phyloP scores from a whole-genome alignment of 2,888 invertebrate species.

The Dryobota labecula region DNA sequence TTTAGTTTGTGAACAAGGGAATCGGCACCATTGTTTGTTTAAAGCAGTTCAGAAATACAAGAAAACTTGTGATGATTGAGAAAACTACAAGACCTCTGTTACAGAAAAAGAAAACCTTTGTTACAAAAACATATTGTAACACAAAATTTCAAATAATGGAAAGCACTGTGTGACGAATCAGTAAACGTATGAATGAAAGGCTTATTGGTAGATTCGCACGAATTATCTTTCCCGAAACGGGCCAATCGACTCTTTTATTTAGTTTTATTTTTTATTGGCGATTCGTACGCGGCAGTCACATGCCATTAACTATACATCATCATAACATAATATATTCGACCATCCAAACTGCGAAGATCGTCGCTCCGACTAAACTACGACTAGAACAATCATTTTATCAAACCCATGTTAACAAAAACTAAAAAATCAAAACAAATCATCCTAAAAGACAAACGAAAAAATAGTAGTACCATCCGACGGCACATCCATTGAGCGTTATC shows the following conservation, averaged over 20 bases:
- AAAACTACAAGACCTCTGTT: neutral
- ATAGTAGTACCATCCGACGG: neutral
- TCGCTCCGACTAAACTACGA: neutral
- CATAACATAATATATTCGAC: too few species aligned
- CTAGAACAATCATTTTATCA: neutral
- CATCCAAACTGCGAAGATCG: neutral
- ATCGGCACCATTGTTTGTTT: too few species aligned
- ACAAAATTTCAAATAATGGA: neutral
- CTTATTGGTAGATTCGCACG: too few species aligned
- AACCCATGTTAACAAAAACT: neutral
- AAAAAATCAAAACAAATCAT: constrained; percentile 10
- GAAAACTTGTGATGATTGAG: neutral
- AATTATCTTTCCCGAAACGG: too few species aligned
- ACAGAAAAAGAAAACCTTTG: too few species aligned
- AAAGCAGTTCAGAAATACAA: neutral
- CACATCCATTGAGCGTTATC: constrained; percentile 46
- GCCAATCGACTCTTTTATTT: too few species aligned
- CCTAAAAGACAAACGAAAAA: constrained; percentile 6
- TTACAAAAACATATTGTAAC: too few species aligned
- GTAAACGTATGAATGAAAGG: neutral
- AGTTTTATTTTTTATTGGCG: too few species aligned
- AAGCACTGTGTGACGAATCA: neutral
- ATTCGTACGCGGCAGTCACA: too few species aligned
- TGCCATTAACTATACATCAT: too few species aligned
- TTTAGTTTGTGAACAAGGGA: too few species aligned